Evolutionary conservation across 2,113 vertebrate species (phyloP).

Genomic region (Brachyistius frenatus): DNA sequence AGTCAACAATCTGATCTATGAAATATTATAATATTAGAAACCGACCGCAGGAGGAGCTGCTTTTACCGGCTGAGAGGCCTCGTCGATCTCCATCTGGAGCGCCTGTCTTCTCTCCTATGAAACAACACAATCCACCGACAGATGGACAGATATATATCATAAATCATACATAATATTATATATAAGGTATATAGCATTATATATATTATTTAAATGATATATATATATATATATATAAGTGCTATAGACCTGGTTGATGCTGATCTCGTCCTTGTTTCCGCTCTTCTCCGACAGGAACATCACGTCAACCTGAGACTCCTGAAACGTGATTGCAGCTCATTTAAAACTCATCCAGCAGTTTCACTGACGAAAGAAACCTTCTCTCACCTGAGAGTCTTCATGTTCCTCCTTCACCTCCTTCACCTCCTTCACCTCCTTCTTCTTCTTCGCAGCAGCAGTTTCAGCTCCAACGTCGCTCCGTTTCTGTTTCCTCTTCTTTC

Average conservation of each 20-base stretch:
- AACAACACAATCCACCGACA: too few species aligned
- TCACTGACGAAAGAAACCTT: neutral
- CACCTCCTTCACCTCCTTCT: too few species aligned
- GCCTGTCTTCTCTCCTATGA: slow-evolving; percentile 73
- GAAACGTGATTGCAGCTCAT: slow-evolving; percentile 17
- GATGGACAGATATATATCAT: too few species aligned
- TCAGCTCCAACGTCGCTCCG: neutral
- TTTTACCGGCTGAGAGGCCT: slow-evolving; percentile 68
- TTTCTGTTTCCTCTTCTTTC: slow-evolving; percentile 44
- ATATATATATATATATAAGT: too few species aligned
- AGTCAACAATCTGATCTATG: neutral
- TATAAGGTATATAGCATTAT: too few species aligned
- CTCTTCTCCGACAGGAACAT: slow-evolving; percentile 74
- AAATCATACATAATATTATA: too few species aligned
- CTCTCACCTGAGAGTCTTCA: slow-evolving; percentile 52
- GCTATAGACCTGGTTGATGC: slow-evolving; percentile 72
- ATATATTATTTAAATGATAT: too few species aligned
- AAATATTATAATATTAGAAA: neutral
- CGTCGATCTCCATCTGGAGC: slow-evolving; percentile 77
- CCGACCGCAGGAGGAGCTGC: slow-evolving; percentile 54
- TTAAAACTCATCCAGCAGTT: neutral
- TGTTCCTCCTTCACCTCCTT: slow-evolving; percentile 56
- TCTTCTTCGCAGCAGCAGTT: slow-evolving; percentile 39
- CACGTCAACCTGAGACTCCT: slow-evolving; percentile 49
- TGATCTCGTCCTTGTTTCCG: slow-evolving; percentile 76